Conservation (phyloP, 2,797 vertebrate species). For the Pseudomugil gertrudae region DNA sequence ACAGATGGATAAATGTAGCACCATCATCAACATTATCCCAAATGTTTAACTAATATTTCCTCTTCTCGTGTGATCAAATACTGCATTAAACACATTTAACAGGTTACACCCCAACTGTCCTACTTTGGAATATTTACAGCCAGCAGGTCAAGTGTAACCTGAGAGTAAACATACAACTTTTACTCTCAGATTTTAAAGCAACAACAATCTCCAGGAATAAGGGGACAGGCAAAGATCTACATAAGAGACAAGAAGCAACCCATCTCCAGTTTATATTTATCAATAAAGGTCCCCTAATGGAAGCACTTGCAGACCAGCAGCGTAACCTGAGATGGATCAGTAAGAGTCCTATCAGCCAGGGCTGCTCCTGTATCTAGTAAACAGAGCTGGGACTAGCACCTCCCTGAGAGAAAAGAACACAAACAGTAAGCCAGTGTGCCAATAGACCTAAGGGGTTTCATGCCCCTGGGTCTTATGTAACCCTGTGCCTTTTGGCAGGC, state of each 20-base stretch:
- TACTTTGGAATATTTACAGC: constrained; percentile 42
- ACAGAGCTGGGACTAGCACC: constrained; percentile 61
- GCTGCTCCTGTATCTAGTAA: constrained; percentile 63
- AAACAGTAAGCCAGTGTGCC: constrained; percentile 47
- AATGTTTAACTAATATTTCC: constrained; percentile 6
- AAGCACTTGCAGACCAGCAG: constrained; percentile 36
- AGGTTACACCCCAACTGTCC: constrained; percentile 8
- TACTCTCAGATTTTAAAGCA: constrained; percentile 31
- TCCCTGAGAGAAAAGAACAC: constrained; percentile 53
- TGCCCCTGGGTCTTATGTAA: constrained; percentile 45
- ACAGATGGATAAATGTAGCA: background rate
- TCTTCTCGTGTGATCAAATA: constrained; percentile 1
- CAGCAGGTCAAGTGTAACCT: constrained; percentile 28
- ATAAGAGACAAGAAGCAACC: constrained; percentile 29
- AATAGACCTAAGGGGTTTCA: constrained; percentile 26
- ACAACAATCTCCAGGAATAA: constrained; percentile 4
- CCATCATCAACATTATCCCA: background rate
- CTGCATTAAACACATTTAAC: constrained; percentile 26
- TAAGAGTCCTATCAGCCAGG: constrained; percentile 52
- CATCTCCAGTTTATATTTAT: constrained; percentile 22
- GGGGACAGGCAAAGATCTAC: constrained; percentile 29
- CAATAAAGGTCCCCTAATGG: constrained; percentile 35
- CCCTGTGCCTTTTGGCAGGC: constrained; percentile 15
- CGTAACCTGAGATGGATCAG: constrained; percentile 63
- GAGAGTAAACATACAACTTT: constrained; percentile 54